Percentiles rank a stretch among this genome's conserved stretches.
Conservation (phyloP, 1,140 invertebrate species). For the Drosophila azteca region DNA sequence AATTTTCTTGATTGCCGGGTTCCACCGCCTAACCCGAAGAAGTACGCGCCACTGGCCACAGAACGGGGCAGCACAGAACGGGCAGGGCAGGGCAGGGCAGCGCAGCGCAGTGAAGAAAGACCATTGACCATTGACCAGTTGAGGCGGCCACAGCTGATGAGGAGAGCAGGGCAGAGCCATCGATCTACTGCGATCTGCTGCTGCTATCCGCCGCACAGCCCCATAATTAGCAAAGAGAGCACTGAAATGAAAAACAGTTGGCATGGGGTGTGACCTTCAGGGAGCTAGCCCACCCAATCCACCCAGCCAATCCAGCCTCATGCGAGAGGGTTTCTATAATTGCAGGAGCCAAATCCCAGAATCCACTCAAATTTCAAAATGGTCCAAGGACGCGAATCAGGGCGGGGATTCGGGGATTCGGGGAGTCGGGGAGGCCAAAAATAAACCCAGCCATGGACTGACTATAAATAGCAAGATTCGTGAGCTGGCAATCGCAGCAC, state of each 20-base stretch:
- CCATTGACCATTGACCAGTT: constrained; percentile 43
- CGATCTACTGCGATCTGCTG: constrained; percentile 18
- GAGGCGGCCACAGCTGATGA: constrained; percentile 33
- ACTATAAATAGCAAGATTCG: constrained; percentile 54
- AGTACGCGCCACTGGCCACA: constrained; percentile 78
- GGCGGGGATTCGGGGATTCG: too few relatives aligned
- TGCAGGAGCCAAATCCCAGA: constrained; percentile 34
- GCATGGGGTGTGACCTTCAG: constrained; percentile 40
- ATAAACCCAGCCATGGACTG: constrained; percentile 34
- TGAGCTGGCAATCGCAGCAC: constrained; percentile 43
- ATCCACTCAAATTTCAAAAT: constrained; percentile 49
- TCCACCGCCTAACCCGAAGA: constrained; percentile 62
- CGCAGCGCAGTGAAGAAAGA: background rate
- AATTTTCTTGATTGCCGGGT: constrained; percentile 78
- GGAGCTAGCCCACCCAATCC: constrained; percentile 4
- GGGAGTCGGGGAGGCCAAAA: constrained; percentile 33
- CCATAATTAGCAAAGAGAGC: too few relatives aligned
- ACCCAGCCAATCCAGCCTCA: too few relatives aligned
- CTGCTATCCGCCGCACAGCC: background rate
- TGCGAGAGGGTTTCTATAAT: constrained; percentile 9
- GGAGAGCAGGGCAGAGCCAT: constrained; percentile 5
- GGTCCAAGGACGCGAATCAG: constrained; percentile 43
- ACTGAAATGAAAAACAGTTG: constrained; percentile 8
- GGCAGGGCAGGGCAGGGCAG: background rate
- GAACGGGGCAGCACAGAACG: constrained; percentile 2